These are phyloP conservation scores for Aphelenchoides avenae DNA, from an alignment of 1,140 invertebrate species.

Conservation along the genomic window DNA sequence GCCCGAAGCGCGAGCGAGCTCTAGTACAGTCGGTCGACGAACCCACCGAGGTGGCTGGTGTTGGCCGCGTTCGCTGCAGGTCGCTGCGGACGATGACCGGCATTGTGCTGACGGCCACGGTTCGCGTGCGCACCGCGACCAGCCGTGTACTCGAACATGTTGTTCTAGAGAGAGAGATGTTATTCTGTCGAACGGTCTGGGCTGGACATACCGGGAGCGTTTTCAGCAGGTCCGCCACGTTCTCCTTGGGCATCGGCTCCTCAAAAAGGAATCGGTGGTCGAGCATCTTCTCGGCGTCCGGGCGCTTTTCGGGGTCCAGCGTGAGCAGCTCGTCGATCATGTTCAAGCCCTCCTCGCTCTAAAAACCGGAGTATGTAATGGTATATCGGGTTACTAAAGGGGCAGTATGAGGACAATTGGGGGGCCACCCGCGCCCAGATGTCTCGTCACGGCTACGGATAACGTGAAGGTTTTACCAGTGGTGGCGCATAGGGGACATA, in stretches of 20 bases:
- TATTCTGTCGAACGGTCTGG: neutral
- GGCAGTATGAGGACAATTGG: too few relatives aligned
- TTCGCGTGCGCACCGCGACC: constrained; percentile 52
- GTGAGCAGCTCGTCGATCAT: constrained; percentile 85
- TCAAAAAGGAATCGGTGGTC: constrained; percentile 98
- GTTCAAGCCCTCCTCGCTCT: constrained; percentile 85
- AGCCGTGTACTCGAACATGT: constrained; percentile 53
- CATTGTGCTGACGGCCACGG: constrained; percentile 16
- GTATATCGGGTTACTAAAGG: too few relatives aligned
- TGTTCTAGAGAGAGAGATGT: constrained; percentile 35
- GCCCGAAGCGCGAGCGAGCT: too few relatives aligned
- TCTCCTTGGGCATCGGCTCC: constrained; percentile 76
- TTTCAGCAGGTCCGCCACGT: constrained; percentile 47
- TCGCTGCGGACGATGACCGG: neutral
- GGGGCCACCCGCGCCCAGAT: too few relatives aligned
- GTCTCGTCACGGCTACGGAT: too few relatives aligned
- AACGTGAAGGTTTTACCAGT: too few relatives aligned
- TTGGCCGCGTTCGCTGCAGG: constrained; percentile 15
- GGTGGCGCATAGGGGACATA: too few relatives aligned
- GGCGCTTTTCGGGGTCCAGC: constrained; percentile 82
- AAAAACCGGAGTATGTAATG: too few relatives aligned
- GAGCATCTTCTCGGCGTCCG: constrained; percentile 82
- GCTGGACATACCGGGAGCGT: constrained; percentile 31
- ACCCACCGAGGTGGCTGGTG: too few relatives aligned
- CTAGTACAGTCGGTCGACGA: too few relatives aligned